These are phyloP conservation scores for Drosophila greeni DNA, from an alignment of 2,888 invertebrate genomes.

Conservation along the genomic window DNA sequence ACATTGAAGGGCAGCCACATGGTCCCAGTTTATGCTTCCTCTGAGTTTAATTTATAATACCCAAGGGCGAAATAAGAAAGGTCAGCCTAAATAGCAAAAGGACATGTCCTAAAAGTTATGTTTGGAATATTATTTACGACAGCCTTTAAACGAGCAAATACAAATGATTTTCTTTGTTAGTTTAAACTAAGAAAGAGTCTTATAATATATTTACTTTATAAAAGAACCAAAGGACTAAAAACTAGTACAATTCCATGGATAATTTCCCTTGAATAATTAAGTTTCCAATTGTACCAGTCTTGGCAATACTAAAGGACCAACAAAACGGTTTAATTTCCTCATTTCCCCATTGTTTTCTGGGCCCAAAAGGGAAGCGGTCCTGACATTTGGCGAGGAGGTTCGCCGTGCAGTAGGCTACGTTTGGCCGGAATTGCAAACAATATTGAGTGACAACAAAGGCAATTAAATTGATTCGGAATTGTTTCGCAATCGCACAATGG, in stretches of 20 bases:
- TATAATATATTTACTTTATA: neutral
- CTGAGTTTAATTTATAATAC: slow-evolving; percentile 20
- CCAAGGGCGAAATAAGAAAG: slow-evolving; percentile 21
- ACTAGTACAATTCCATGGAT: neutral
- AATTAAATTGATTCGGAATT: slow-evolving; percentile 45
- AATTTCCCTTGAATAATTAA: slow-evolving; percentile 25
- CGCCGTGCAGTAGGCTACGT: slow-evolving; percentile 14
- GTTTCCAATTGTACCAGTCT: slow-evolving; percentile 15
- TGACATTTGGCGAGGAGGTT: slow-evolving; percentile 10
- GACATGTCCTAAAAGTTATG: slow-evolving; percentile 10
- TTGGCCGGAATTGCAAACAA: slow-evolving; percentile 37
- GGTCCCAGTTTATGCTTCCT: slow-evolving; percentile 24
- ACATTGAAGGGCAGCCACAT: slow-evolving; percentile 10
- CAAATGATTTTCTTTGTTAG: neutral
- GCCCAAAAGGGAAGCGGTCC: slow-evolving; percentile 14
- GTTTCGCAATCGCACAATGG: slow-evolving; percentile 48
- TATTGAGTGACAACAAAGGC: slow-evolving; percentile 43
- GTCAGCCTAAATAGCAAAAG: slow-evolving; percentile 27
- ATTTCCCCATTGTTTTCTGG: slow-evolving; percentile 22
- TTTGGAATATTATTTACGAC: neutral
- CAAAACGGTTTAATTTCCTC: slow-evolving; percentile 26
- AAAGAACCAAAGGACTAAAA: neutral
- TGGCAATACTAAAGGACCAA: slow-evolving; percentile 5
- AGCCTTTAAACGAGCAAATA: neutral
- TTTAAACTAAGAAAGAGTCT: neutral